Base-by-base conservation (phyloP, 2,113 vertebrate species). In the Lipotes vexillifer region DNA sequence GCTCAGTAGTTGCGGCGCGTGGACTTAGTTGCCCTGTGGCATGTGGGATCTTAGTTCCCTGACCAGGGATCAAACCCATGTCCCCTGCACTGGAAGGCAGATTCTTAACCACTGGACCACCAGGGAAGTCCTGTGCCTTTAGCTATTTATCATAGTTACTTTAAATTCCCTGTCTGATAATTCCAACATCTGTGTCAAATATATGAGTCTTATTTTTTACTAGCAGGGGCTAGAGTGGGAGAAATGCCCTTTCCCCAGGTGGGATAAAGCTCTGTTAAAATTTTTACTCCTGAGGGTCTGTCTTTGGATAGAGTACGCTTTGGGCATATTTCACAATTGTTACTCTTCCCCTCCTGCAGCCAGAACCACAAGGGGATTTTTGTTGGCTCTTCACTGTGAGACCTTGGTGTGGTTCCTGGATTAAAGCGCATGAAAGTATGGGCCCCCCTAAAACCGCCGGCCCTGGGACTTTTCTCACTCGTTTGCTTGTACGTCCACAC, bases 1-100 rank as follows among this genome's bases (percentile, higher is more conserved):
- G 52, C 52, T 52, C 52, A 52, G 52, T 18, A 52, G 15, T 52
- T 17, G 52, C 0, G 15, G 52, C 1, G 15, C 1, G 5, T 0
- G 15, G 52, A 5, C 52, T 52, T 52, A 52, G 52, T 52, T 52
- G 52, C 52, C 52, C 15, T 52, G 52, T 0, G 52, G 52, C 52
- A 6, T 6, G 52, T 52, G 52, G 1, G 52, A 6, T 52, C 52
- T 52, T 52, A 52, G 52, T 52, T 52, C 52, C 5, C 52, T 52
- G 52, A 52, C 15, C 52, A 52, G 15, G 52, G 52, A 52, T 52
- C 52, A 52, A 52, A 52, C 52, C 52, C 0, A 5, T 52, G 52
- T 52, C 52, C 52, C 52, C 15, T 17, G 5, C 52, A 52, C 52
- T 52, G 52, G 52, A 52, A 52, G 52, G 15, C 5, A 15, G 52